Conservation (phyloP, 2,888 invertebrate species). For the Lingula anatina region DNA sequence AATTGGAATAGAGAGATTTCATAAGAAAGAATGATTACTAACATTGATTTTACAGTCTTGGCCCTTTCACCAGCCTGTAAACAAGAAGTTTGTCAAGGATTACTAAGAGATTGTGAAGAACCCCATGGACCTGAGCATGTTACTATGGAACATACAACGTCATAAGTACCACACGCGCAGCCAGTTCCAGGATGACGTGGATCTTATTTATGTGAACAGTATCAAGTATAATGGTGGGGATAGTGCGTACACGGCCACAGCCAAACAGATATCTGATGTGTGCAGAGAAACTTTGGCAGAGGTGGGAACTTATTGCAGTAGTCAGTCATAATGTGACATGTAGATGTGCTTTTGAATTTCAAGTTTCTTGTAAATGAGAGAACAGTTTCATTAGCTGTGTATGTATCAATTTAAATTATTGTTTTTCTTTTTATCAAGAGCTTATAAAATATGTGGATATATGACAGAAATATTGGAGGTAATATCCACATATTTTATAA, state of each 20-base stretch:
- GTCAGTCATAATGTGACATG: too few relatives aligned
- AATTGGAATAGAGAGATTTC: too few relatives aligned
- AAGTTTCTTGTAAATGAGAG: too few relatives aligned
- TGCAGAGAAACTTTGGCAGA: conserved; percentile 55
- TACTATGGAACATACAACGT: conserved; percentile 53
- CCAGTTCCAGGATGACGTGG: conserved; percentile 82
- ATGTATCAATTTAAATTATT: too few relatives aligned
- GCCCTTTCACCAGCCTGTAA: conserved; percentile 96
- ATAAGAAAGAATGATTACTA: background rate
- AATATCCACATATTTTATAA: too few relatives aligned
- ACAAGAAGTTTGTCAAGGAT: conserved; percentile 73
- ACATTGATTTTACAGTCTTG: conserved; percentile 60
- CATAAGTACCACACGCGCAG: conserved; percentile 88
- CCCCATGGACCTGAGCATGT: conserved; percentile 93
- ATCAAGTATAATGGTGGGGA: conserved; percentile 85
- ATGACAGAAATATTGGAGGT: too few relatives aligned
- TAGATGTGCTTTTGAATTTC: too few relatives aligned
- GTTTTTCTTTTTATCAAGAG: too few relatives aligned
- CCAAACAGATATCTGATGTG: conserved; percentile 71
- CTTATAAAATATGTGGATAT: too few relatives aligned
- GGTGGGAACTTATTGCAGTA: conserved; percentile 21
- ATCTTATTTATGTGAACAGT: conserved; percentile 83
- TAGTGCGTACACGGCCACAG: conserved; percentile 80
- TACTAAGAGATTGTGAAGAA: conserved; percentile 88
- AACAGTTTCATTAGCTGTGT: too few relatives aligned